Evolutionary conservation across 2,888 invertebrate genomes (phyloP), one percentile per base, ranked within the genome.

Genomic region (Scaptomyza tumidula): DNA sequence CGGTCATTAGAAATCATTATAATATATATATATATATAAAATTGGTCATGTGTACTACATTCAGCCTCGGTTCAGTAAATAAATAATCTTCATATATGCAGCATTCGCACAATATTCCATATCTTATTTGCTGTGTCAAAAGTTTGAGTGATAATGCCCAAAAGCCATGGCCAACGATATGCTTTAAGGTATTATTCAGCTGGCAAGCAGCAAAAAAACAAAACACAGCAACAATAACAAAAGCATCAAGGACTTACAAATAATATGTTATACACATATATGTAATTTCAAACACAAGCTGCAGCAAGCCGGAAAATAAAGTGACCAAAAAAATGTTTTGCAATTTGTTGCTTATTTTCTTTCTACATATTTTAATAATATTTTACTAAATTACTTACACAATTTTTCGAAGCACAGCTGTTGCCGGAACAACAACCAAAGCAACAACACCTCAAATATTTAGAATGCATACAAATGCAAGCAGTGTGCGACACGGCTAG

Each of bases 301-400:
- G 52, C 35, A 52, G 44, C 59, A 44, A 45, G 41, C 57, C 54
- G 31, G 33, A 44, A 73, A 64, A 56, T 73, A 79, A 86, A 81
- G 59, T 71, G 70, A 72, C 69, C 70, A 66, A 66, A 81, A 84
- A 84, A 87, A 71, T 71, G 82, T 83, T 79, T 57, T 70, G 45
- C 75, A 73, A 78, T 73, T 87, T 85, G 76, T 78, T 72, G 80
- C 67, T 70, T 63, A 64, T 71, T 64, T 73, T 82, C 68, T 44
- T 69, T 16, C 16, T 16, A 24, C 19, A 43, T 54, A 60, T 78
- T 67, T 75, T 67, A 55, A 59, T 75, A 87, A 82, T 71, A 82
- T 88, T 86, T 71, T 82, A 78, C 71, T 73, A 87, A 88, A 83
- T 83, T 85, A 88, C 86, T 79, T 74, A 76, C 65, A 82, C 73